These are phyloP conservation scores for Sinocyclocheilus anophthalmus DNA, from an alignment of 2,113 vertebrate species.

Conservation along the genomic window DNA sequence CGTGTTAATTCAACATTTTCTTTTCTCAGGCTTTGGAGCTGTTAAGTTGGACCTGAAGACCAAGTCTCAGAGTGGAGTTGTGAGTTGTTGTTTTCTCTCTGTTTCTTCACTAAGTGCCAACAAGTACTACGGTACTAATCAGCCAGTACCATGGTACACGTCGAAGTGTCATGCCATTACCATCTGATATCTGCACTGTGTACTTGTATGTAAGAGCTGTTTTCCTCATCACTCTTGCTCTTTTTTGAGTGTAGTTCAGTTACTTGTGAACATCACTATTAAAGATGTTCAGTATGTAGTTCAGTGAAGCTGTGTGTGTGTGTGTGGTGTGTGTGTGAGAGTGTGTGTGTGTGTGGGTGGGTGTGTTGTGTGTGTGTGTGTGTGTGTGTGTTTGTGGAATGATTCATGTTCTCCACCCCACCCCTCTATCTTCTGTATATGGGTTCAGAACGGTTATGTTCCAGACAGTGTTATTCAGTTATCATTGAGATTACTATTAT, in stretches of 20 bases:
- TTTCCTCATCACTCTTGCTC: background rate
- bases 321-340: too few species aligned
- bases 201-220: background rate
- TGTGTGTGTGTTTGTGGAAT: background rate
- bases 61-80: slow-evolving; percentile 93
- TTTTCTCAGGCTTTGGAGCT: slow-evolving; percentile 84
- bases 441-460: too few species aligned
- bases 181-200: background rate
- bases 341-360: too few species aligned
- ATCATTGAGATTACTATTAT: too few species aligned
- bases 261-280: background rate
- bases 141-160: background rate
- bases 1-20: background rate
- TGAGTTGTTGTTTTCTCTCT: slow-evolving; percentile 74
- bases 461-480: too few species aligned
- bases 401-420: background rate
- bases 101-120: background rate
- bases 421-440: background rate
- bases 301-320: background rate
- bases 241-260: background rate
- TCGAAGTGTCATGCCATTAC: background rate
- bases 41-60: slow-evolving; percentile 95
- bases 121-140: background rate
- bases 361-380: too few species aligned
- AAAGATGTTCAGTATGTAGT: background rate